These are phyloP conservation scores for Orthonychiurus folsomi DNA, from an alignment of 2,888 invertebrate species.

Conservation along the genomic window DNA sequence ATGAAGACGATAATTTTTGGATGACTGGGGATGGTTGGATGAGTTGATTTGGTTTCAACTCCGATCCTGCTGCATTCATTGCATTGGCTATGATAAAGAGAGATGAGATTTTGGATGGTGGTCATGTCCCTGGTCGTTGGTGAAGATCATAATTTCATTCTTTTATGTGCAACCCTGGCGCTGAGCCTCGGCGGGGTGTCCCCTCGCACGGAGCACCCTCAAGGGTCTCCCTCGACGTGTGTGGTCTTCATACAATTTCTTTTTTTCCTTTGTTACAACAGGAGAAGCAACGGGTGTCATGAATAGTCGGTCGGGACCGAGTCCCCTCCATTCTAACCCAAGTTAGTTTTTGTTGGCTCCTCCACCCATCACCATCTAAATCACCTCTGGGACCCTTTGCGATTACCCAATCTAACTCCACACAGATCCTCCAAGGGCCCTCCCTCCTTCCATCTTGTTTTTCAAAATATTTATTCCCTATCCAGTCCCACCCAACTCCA, in stretches of 20 bases:
- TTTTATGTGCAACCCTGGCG: slow-evolving; percentile 13
- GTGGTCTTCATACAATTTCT: slow-evolving; percentile 29
- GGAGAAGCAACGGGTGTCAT: neutral
- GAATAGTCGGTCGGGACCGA: neutral
- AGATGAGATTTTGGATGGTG: neutral
- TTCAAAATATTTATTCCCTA: neutral
- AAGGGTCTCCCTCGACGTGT: slow-evolving; percentile 35
- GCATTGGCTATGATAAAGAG: no score
- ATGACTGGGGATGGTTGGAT: no score
- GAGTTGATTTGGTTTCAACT: no score
- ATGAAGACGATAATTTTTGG: no score
- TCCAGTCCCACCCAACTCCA: neutral
- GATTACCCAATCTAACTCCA: slow-evolving; percentile 7
- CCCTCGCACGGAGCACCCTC: slow-evolving; percentile 23
- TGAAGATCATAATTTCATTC: neutral
- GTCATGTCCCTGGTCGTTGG: neutral
- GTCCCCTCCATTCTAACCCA: neutral
- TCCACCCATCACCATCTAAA: slow-evolving; percentile 1
- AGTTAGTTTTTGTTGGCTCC: neutral
- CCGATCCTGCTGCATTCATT: no score
- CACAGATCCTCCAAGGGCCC: slow-evolving; percentile 5
- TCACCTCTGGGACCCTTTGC: neutral
- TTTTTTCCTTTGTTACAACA: neutral
- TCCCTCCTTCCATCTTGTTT: slow-evolving; percentile 6
- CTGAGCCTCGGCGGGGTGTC: slow-evolving; percentile 18